Evolutionary conservation across 2,888 invertebrate genomes (phyloP).

Genomic region (Drosophila longiperda): DNA sequence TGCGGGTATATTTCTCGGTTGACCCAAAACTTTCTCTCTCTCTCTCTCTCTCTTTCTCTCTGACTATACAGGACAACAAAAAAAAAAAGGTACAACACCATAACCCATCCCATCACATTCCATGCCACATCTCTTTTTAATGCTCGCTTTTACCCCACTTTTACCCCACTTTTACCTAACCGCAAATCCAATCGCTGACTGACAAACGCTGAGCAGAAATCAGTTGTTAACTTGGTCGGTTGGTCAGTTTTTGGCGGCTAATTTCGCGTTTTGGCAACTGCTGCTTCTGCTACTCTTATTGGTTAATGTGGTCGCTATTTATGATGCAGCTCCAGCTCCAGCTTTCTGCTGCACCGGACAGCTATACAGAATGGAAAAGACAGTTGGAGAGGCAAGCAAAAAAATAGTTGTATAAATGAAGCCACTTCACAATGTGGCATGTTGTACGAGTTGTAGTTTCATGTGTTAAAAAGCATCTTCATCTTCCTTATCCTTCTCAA

Average conservation of each 20-base stretch:
- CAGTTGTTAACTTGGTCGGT: conserved; percentile 27
- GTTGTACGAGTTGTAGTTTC: conserved; percentile 60
- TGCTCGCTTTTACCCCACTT: neutral
- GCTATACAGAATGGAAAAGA: neutral
- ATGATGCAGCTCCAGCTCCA: conserved; percentile 39
- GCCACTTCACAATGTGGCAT: conserved; percentile 55
- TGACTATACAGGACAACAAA: neutral
- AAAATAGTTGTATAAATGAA: conserved; percentile 11
- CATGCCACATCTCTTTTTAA: neutral
- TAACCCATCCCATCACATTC: neutral
- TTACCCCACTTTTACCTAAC: neutral
- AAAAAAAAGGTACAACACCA: neutral
- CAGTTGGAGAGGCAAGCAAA: neutral
- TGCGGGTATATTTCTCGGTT: conserved; percentile 75
- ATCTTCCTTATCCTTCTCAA: neutral
- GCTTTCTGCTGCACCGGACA: conserved; percentile 31
- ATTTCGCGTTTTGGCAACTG: conserved; percentile 47
- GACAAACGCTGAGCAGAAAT: conserved; percentile 36
- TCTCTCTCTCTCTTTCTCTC: neutral
- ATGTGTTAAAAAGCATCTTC: conserved; percentile 26
- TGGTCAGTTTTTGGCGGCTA: conserved; percentile 55
- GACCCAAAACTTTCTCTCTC: conserved; percentile 58
- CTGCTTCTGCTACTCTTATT: conserved; percentile 17
- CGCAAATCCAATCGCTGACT: conserved; percentile 36
- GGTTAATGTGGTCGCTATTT: conserved; percentile 55